Conservation (phyloP, 2,888 invertebrate species). For the Dynastes grantii region DNA sequence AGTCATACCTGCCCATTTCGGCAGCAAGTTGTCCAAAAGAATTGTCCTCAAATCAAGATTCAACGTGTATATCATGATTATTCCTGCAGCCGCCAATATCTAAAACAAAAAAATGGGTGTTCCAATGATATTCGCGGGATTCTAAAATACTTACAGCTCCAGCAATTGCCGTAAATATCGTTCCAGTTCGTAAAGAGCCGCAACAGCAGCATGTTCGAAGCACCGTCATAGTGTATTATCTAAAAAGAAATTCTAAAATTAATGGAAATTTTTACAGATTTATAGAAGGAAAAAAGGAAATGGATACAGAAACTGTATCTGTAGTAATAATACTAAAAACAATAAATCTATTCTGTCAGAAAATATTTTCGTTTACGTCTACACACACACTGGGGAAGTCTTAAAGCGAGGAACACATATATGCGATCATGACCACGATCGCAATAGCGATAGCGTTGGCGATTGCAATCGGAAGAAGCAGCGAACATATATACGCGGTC, state of each 20-base stretch:
- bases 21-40: constrained; percentile 82
- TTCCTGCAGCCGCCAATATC: constrained; percentile 80
- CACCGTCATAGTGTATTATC: constrained; percentile 69
- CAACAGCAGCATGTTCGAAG: constrained; percentile 82
- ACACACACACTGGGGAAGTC: too few relatives aligned
- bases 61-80: constrained; percentile 79
- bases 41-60: constrained; percentile 84
- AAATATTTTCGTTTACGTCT: too few relatives aligned
- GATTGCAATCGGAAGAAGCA: too few relatives aligned
- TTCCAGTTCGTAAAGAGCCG: constrained; percentile 81
- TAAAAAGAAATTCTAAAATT: neutral
- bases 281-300: too few relatives aligned
- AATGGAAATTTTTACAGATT: neutral
- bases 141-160: constrained; percentile 77
- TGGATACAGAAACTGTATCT: too few relatives aligned
- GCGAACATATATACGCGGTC: too few relatives aligned
- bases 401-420: too few relatives aligned
- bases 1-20: constrained; percentile 76
- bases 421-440: too few relatives aligned
- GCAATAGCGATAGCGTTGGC: too few relatives aligned
- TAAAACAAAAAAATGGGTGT: constrained; percentile 62
- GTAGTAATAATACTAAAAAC: too few relatives aligned
- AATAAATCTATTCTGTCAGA: too few relatives aligned
- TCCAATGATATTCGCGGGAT: neutral
- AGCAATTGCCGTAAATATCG: constrained; percentile 80